Percentiles rank a stretch among this genome's conserved stretches.
These are phyloP conservation scores for Aporophyla nigra DNA, from an alignment of 2,888 invertebrate species.

Conservation along the genomic window DNA sequence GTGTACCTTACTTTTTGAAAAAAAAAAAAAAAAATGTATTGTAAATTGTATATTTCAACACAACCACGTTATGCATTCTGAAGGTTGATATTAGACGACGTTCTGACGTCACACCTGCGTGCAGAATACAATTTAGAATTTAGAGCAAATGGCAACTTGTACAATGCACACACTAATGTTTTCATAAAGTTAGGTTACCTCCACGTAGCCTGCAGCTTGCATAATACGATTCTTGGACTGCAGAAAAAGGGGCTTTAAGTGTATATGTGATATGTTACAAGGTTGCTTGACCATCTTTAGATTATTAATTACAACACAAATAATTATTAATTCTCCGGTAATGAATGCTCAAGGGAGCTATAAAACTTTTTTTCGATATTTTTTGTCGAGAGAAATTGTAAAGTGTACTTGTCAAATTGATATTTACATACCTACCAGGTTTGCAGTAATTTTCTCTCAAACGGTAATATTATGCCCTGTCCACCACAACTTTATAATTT, in stretches of 20 bases:
- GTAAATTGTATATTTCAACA: too few species aligned
- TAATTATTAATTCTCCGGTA: neutral
- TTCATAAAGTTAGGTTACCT: constrained; percentile 24
- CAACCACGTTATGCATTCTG: neutral
- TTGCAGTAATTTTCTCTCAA: neutral
- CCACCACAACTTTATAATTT: neutral
- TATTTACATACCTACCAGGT: neutral
- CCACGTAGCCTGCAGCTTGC: constrained; percentile 9
- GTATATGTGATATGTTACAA: constrained; percentile 7
- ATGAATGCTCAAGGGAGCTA: neutral
- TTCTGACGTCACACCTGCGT: constrained; percentile 46
- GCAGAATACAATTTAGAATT: constrained; percentile 40
- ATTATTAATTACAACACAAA: constrained; percentile 1
- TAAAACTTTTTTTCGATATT: neutral
- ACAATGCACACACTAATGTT: constrained; percentile 32
- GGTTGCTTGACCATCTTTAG: constrained; percentile 4
- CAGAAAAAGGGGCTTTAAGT: neutral
- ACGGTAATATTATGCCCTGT: neutral
- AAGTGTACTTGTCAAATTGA: neutral
- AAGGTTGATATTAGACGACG: constrained; percentile 12
- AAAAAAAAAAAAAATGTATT: too few species aligned
- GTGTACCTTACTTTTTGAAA: too few species aligned
- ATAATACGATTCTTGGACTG: neutral
- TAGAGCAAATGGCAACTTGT: constrained; percentile 37
- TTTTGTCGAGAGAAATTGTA: neutral